Base-by-base conservation (phyloP, 2,888 invertebrate species). In the Synergus gifuensis region DNA sequence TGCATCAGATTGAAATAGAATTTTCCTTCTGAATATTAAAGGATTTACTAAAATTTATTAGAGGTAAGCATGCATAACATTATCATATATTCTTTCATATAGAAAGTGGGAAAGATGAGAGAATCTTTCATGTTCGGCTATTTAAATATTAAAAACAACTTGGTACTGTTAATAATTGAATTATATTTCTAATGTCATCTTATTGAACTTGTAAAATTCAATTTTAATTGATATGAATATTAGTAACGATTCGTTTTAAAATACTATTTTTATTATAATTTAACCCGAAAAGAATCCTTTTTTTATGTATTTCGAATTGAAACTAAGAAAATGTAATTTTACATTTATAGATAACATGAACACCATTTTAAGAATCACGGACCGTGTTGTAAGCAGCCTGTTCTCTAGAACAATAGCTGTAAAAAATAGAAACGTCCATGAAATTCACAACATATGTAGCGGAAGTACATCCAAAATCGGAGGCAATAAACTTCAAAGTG, bases 281-380 rank as follows among this genome's bases (percentile, higher is more conserved):
- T 3, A 8, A 8, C 5, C n/a, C 3, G 2, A n/a, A 54, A n/a
- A 54, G 8, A 54, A 8, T n/a, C n/a, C 54, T 7, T n/a, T 0
- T 0, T n/a, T 9, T 7, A 18, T 54, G 0, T n/a, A 54, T n/a
- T n/a, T 54, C 9, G 2, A 54, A 54, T n/a, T 18, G 0, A 7
- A 16, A 7, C n/a, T n/a, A 18, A 54, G n/a, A 54, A 9, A 3
- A 18, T n/a, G 0, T 2, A 54, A 54, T 9, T 2, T 54, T 54
- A n/a, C 18, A 54, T 54, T 54, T 54, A n/a, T 18, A 73, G 73
- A n/a, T 54, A 54, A 54, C 11, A 73, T 73, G 73, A 73, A 73
- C 11, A 73, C n/a, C 28, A 28, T 73, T 36, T 40, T 36, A 54
- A 73, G 54, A 73, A 36, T 54, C 16, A 73, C 73, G 16, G 54